These are phyloP conservation scores for Zootermopsis nevadensis DNA, from an alignment of 2,888 invertebrate genomes.

Conservation along the genomic window DNA sequence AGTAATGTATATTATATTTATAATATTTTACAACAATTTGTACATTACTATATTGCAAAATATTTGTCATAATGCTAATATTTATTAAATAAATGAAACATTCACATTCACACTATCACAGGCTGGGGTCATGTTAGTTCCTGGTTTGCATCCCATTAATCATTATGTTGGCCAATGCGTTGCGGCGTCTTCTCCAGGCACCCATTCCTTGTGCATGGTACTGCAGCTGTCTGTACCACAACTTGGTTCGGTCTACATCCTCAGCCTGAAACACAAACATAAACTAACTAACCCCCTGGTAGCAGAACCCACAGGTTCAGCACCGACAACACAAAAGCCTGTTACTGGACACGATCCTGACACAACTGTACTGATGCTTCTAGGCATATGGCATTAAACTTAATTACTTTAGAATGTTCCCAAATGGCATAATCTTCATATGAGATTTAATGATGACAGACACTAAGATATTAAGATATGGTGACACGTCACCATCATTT, in stretches of 20 bases:
- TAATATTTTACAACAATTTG: slow-evolving; percentile 10
- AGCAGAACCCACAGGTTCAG: no score
- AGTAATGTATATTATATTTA: background rate
- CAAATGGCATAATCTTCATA: no score
- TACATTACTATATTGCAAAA: slow-evolving; percentile 31
- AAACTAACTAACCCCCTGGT: no score
- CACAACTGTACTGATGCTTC: no score
- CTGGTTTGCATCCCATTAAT: slow-evolving; percentile 75
- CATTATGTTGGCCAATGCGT: slow-evolving; percentile 97
- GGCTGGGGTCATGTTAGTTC: slow-evolving; percentile 40
- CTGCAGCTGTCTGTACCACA: slow-evolving; percentile 91
- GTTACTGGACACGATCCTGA: no score
- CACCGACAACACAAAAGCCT: no score
- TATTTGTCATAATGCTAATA: background rate
- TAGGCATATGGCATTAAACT: no score
- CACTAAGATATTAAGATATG: no score
- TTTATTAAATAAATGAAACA: background rate
- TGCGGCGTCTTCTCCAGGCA: slow-evolving; percentile 90
- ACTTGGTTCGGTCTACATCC: slow-evolving; percentile 84
- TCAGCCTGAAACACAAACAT: slow-evolving; percentile 78
- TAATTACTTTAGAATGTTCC: no score
- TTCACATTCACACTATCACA: slow-evolving; percentile 22
- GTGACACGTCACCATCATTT: no score
- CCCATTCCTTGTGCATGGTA: slow-evolving; percentile 93
- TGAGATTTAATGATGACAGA: no score